Conservation (phyloP, 2,113 vertebrate genomes). For the Ctenomys sociabilis region DNA sequence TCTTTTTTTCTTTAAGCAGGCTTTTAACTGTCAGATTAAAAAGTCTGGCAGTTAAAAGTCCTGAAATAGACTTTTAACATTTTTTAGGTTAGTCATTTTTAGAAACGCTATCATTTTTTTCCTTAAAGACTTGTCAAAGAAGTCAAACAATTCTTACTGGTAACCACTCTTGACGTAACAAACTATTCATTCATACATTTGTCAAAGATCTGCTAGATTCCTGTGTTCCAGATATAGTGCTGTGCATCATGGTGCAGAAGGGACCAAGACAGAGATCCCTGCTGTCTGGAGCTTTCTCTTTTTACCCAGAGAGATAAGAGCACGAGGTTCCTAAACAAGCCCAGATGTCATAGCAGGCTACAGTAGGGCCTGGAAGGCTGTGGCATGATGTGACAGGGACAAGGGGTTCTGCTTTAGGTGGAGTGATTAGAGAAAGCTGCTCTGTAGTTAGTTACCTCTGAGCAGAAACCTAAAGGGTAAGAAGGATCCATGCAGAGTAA, state of each 20-base stretch:
- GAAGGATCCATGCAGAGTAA: background rate
- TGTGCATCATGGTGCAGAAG: background rate
- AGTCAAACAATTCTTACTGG: background rate
- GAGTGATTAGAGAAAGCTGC: background rate
- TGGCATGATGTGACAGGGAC: background rate
- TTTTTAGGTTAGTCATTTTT: slow-evolving; percentile 12
- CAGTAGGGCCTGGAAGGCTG: background rate
- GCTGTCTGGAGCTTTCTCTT: background rate
- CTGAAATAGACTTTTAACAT: slow-evolving; percentile 20
- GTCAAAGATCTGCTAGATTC: background rate
- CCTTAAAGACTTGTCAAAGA: slow-evolving; percentile 24
- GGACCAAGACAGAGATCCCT: background rate
- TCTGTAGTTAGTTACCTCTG: background rate
- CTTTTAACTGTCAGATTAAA: background rate
- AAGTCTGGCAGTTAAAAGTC: no score
- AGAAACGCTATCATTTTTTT: slow-evolving; percentile 48
- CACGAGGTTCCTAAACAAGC: background rate
- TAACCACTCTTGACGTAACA: background rate
- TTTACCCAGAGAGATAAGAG: background rate
- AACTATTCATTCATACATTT: background rate
- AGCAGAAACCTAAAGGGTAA: background rate
- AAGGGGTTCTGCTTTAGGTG: no score
- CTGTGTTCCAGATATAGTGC: background rate
- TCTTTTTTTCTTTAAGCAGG: background rate
- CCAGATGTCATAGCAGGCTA: no score